A percentile compares a stretch with the other conserved stretches of the same genome.
Conservation (phyloP, 2,797 vertebrate species). For the Melanotaenia pygmaea region DNA sequence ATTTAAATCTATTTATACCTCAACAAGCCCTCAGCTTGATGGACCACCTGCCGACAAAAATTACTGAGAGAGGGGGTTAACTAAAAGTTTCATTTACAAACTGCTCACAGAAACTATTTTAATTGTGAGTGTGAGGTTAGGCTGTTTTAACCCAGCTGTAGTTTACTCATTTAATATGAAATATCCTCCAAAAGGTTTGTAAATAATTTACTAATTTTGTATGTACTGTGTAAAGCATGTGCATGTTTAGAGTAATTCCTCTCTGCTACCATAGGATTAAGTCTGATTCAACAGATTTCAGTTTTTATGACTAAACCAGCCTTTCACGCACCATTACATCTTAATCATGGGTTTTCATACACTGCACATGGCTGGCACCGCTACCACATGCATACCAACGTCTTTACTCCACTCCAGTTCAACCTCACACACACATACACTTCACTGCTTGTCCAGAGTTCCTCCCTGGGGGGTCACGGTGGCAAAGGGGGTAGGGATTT, state of each 20-base stretch:
- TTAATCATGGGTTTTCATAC: constrained; percentile 15
- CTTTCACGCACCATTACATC: constrained; percentile 7
- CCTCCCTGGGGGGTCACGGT: constrained; percentile 75
- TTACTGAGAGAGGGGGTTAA: no score
- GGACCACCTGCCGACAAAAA: no score
- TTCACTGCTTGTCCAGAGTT: constrained; percentile 51
- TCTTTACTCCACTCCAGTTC: constrained; percentile 26
- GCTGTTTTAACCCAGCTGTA: no score
- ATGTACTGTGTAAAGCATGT: neutral
- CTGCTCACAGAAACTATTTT: no score
- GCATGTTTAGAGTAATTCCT: neutral
- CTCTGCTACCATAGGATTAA: neutral
- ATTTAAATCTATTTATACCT: no score
- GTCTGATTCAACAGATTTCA: neutral
- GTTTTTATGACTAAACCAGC: neutral
- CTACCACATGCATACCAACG: constrained; percentile 17
- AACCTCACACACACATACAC: constrained; percentile 25
- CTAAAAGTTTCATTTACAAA: no score
- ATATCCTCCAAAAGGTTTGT: no score
- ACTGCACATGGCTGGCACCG: constrained; percentile 23
- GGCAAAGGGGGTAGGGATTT: constrained; percentile 74
- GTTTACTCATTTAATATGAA: no score
- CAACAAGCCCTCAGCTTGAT: no score
- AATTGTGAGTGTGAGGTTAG: no score
- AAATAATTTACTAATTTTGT: no score